These are phyloP conservation scores for Aphaenogaster floridana DNA, from an alignment of 1,140 invertebrate species.

Conservation along the genomic window DNA sequence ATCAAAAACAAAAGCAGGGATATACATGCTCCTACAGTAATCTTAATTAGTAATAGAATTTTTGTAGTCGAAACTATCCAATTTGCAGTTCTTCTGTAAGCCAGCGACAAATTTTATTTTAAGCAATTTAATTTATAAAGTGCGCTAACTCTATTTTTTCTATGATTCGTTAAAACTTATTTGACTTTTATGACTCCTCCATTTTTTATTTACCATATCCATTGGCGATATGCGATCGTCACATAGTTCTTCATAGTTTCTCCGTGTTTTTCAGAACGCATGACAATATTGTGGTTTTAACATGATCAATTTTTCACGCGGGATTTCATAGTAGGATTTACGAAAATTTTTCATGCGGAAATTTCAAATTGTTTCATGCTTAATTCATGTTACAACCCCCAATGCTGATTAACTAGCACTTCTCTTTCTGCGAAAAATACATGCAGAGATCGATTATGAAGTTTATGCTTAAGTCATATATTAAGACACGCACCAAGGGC, in stretches of 20 bases:
- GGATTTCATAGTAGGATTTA: not conserved
- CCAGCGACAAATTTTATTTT: not conserved
- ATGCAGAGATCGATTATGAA: not conserved
- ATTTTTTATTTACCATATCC: not conserved
- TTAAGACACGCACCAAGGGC: not conserved
- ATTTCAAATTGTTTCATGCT: constrained; percentile 13
- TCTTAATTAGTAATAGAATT: not conserved
- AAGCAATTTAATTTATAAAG: constrained; percentile 11
- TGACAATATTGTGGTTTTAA: constrained; percentile 1
- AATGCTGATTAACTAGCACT: not conserved
- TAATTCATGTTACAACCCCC: not conserved
- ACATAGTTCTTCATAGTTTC: not conserved
- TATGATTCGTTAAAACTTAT: not conserved
- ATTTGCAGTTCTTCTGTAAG: not conserved
- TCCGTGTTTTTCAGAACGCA: not conserved
- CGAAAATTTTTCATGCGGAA: not conserved
- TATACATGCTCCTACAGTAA: not conserved
- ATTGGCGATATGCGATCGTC: not conserved
- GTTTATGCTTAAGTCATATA: not conserved
- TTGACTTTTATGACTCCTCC: not conserved
- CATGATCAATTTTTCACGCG: not conserved
- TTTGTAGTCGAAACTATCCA: not conserved
- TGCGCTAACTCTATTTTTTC: constrained; percentile 5
- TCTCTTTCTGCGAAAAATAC: not conserved
- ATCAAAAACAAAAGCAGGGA: not conserved